phyloP scores from a whole-genome alignment of 2,797 vertebrate genomes.

The Muscicapa striata region DNA sequence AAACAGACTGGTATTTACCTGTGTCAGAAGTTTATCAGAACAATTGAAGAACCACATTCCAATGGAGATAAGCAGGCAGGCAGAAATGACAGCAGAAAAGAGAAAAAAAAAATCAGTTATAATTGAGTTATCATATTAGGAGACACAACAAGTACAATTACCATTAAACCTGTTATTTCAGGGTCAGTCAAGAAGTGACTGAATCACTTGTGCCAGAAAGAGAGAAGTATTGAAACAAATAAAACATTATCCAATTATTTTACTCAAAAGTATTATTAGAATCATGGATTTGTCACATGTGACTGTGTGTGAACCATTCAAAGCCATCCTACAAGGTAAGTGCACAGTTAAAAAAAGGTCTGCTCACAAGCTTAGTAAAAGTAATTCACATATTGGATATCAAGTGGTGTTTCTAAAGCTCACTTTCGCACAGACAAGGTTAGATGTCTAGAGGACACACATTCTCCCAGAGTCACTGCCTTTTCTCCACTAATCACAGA shows the following conservation, averaged over 20 bases:
- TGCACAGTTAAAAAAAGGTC: neutral
- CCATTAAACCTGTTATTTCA: neutral
- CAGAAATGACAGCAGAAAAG: neutral
- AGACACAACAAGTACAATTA: neutral
- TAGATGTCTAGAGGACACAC: neutral
- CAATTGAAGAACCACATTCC: constrained; percentile 30
- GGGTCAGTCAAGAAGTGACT: neutral
- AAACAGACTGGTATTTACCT: constrained; percentile 33
- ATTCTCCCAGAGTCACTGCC: neutral
- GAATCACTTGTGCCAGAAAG: neutral
- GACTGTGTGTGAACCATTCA: neutral
- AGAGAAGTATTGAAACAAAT: neutral
- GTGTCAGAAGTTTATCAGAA: constrained; percentile 41
- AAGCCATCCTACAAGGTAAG: neutral
- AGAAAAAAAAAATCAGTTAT: neutral
- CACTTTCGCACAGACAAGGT: neutral
- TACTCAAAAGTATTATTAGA: neutral
- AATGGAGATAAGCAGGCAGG: constrained; percentile 2
- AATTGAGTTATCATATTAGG: neutral
- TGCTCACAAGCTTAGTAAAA: neutral
- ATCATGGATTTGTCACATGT: neutral
- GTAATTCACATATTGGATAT: neutral
- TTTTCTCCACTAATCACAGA: neutral
- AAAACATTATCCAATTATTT: neutral
- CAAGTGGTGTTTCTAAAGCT: neutral